Base-by-base conservation (phyloP, 2,888 invertebrate genomes). In the Dichetophora obliterata region DNA sequence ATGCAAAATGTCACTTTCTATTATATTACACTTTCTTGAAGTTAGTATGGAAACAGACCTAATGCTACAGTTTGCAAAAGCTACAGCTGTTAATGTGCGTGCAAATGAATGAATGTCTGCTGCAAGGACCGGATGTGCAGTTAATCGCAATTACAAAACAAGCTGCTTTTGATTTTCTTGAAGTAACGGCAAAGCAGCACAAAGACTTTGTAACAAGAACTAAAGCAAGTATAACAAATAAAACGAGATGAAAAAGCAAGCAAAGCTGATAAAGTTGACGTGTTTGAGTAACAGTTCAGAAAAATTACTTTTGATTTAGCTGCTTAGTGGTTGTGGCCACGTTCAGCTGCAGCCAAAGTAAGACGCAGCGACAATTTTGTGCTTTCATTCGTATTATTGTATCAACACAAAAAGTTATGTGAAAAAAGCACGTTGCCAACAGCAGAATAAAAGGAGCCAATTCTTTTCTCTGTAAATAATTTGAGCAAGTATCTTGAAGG, bases 111-210 rank as follows among this genome's bases (percentile, higher is more conserved):
- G 24, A 6, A 24, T 43, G 22, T 59, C 9, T 9, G 24, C 24
- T 19, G 6, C 24, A 24, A 37, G 31, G 5, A 31, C 24, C 48
- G 48, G 72, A 61, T 61, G 72, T 61, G 48, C 59, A 61, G 11
- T 72, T 72, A 61, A 72, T 72, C 48, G 72, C 48, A 61, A 61
- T 61, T 72, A 43, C 5, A 48, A 8, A 31, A 19, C 27, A 11
- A 14, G 52, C 31, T 52, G 68, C 50, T 24, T 27, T 43, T 11
- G 14, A 11, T 43, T 43, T 65, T 5, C 65, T 65, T 14, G 16
- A 65, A 37, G 31, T 11, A 11, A 6, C 43, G 43, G 14, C 43
- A 14, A 43, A 43, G 43, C 11, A 43, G 43, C 8, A 31, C 27
- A 31, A 63, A 24, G 63, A 27, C 24, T 14, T 27, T 16, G 4